These are phyloP conservation scores for Adelges cooleyi DNA, from an alignment of 1,140 invertebrate genomes.

Conservation along the genomic window DNA sequence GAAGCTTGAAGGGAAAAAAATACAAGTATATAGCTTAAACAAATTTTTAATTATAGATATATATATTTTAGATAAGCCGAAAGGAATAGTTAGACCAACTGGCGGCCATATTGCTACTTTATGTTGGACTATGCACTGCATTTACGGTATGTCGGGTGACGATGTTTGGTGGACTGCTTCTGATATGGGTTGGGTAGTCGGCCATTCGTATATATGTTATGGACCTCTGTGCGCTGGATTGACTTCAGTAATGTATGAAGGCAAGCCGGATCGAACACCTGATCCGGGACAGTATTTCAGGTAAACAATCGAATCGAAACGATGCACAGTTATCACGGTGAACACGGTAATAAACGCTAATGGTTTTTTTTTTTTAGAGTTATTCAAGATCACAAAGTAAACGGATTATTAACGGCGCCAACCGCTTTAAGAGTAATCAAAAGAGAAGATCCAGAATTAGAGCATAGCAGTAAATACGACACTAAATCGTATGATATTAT, in stretches of 20 bases:
- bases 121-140: slow-evolving; percentile 68
- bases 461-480: slow-evolving; percentile 54
- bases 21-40: no score
- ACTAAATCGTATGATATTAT: slow-evolving; percentile 47
- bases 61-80: slow-evolving; percentile 58
- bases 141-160: slow-evolving; percentile 68
- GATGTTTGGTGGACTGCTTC: slow-evolving; percentile 88
- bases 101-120: slow-evolving; percentile 75
- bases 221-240: slow-evolving; percentile 69
- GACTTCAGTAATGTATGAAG: slow-evolving; percentile 85
- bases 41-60: slow-evolving; percentile 14
- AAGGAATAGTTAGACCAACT: slow-evolving; percentile 72
- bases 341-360: not conserved
- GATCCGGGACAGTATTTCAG: slow-evolving; percentile 81
- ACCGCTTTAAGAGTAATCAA: slow-evolving; percentile 77
- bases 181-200: slow-evolving; percentile 87
- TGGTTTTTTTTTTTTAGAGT: slow-evolving; percentile 46
- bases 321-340: not conserved
- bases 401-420: slow-evolving; percentile 75
- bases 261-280: slow-evolving; percentile 85
- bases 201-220: slow-evolving; percentile 88
- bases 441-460: slow-evolving; percentile 57
- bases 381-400: slow-evolving; percentile 73
- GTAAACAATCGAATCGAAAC: slow-evolving; percentile 37
- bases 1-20: no score